These are phyloP conservation scores for Hemibagrus wyckioides DNA, from an alignment of 2,113 vertebrate species.

Conservation along the genomic window DNA sequence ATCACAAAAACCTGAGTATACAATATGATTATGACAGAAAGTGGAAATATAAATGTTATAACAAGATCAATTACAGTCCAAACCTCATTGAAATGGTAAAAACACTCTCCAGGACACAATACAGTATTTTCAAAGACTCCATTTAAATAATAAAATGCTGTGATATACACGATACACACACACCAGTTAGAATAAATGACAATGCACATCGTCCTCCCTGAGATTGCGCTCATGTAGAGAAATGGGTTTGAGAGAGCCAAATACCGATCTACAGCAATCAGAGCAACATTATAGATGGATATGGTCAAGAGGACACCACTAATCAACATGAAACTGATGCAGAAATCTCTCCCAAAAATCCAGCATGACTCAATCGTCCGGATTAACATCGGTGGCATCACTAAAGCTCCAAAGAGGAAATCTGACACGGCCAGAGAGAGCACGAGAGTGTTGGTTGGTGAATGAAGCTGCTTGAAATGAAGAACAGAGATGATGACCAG, in stretches of 20 bases:
- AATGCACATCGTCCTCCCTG: background rate
- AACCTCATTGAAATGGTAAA: background rate
- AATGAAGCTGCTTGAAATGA: conserved; percentile 53
- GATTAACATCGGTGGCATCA: conserved; percentile 72
- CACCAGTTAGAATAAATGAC: conserved; percentile 23
- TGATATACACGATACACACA: conserved; percentile 6
- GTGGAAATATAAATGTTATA: too few species aligned
- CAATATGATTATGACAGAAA: too few species aligned
- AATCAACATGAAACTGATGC: too few species aligned
- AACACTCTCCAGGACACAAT: conserved; percentile 10
- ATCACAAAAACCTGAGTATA: too few species aligned
- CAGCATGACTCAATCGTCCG: conserved; percentile 45
- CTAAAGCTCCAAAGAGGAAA: conserved; percentile 44
- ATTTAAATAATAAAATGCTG: conserved; percentile 32
- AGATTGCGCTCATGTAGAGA: conserved; percentile 42
- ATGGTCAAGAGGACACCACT: too few species aligned
- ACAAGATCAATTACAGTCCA: too few species aligned
- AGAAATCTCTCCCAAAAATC: conserved; percentile 35
- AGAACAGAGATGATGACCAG: conserved; percentile 42
- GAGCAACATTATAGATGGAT: too few species aligned
- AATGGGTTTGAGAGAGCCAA: conserved; percentile 47
- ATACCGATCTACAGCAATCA: conserved; percentile 48
- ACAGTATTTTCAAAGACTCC: conserved; percentile 49
- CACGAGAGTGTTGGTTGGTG: conserved; percentile 41
- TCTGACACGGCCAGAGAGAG: conserved; percentile 26